These are phyloP conservation scores for Lepidostoma basale DNA, from an alignment of 1,140 invertebrate genomes.

Conservation along the genomic window DNA sequence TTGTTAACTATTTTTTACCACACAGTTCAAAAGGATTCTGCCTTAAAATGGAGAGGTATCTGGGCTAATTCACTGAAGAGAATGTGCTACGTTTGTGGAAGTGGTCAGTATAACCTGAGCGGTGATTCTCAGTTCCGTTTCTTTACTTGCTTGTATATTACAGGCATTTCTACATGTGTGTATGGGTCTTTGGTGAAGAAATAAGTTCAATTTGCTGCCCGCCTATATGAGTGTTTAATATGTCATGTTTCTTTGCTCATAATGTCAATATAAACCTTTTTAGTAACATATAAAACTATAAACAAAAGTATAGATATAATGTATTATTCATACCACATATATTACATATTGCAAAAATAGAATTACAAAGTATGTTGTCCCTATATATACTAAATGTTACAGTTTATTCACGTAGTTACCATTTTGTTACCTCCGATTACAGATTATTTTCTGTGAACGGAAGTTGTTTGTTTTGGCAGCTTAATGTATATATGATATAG, in stretches of 20 bases:
- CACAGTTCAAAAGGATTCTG: too few relatives aligned
- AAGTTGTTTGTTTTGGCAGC: constrained; percentile 34
- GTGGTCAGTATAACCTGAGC: too few relatives aligned
- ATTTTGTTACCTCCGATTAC: constrained; percentile 29
- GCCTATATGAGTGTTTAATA: neutral
- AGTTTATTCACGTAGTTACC: constrained; percentile 30
- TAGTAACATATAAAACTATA: neutral
- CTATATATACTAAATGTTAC: constrained; percentile 27
- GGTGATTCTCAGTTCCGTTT: too few relatives aligned
- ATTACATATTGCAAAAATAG: too few relatives aligned
- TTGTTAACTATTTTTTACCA: too few relatives aligned
- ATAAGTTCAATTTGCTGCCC: neutral
- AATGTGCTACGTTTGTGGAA: too few relatives aligned
- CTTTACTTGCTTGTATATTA: constrained; percentile 8
- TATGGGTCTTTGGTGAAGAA: neutral
- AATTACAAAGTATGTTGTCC: too few relatives aligned
- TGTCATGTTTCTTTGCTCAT: constrained; percentile 2
- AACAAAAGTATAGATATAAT: constrained; percentile 8
- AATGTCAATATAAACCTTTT: neutral
- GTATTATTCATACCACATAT: neutral
- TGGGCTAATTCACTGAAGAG: too few relatives aligned
- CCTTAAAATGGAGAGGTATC: too few relatives aligned
- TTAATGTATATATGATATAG: constrained; percentile 34
- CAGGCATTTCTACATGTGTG: constrained; percentile 9
- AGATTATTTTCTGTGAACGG: constrained; percentile 21